Evolutionary conservation across 2,113 vertebrate genomes (phyloP).

Genomic region (Saccopteryx bilineata): DNA sequence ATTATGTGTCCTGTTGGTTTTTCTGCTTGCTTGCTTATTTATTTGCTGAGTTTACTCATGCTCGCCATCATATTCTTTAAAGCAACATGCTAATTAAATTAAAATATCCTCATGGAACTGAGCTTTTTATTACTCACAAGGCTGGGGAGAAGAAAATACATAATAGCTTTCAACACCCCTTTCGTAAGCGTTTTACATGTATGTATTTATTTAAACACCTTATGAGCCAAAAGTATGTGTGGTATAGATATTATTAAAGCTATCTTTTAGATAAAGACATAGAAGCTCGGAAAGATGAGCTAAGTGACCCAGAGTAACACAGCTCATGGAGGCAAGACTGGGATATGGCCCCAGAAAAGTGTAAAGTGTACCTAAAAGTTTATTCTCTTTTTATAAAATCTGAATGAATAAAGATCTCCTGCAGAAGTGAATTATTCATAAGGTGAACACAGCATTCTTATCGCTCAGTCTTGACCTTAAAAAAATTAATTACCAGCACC

Average conservation of each 20-base stretch:
- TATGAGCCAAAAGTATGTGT: background rate
- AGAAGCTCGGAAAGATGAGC: slow-evolving; percentile 34
- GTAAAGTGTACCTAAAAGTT: background rate
- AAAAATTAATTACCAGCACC: slow-evolving; percentile 77
- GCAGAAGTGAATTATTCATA: slow-evolving; percentile 74
- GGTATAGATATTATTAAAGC: slow-evolving; percentile 12
- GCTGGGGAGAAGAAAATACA: background rate
- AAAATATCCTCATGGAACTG: background rate
- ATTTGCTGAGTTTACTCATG: background rate
- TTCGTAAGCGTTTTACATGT: background rate
- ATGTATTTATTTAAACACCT: slow-evolving; percentile 23
- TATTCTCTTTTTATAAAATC: slow-evolving; percentile 14
- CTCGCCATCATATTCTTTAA: background rate
- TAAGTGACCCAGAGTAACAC: slow-evolving; percentile 15
- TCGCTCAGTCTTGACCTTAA: slow-evolving; percentile 73
- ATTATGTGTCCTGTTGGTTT: background rate
- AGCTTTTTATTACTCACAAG: background rate
- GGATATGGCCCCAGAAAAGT: slow-evolving; percentile 3
- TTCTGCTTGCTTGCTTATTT: slow-evolving; percentile 17
- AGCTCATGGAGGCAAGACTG: background rate
- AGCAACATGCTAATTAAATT: background rate
- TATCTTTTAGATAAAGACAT: background rate
- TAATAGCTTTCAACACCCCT: background rate
- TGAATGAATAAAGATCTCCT: slow-evolving; percentile 47
- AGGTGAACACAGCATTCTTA: slow-evolving; percentile 64